phyloP scores from a whole-genome alignment of 1,140 invertebrate genomes.

The Drosophila gunungcola region DNA sequence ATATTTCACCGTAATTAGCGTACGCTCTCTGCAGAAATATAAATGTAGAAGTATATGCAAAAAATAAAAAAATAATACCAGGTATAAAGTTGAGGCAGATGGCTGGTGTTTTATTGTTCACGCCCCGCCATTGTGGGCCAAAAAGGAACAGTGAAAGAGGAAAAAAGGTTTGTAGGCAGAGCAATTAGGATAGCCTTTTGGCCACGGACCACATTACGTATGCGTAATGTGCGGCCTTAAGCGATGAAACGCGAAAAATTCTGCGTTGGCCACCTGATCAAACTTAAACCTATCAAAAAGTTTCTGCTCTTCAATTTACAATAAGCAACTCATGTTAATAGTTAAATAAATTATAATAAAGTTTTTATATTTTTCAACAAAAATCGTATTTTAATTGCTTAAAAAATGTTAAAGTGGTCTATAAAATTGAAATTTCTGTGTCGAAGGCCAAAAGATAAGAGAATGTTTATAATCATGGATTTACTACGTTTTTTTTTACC shows the following conservation, averaged over 20 bases:
- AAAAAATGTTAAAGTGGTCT: too few species aligned
- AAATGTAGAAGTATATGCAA: slow-evolving; percentile 11
- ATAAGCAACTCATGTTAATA: too few species aligned
- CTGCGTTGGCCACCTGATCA: neutral
- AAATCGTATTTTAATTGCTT: too few species aligned
- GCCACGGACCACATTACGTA: slow-evolving; percentile 65
- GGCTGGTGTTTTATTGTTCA: slow-evolving; percentile 44
- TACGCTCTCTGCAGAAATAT: slow-evolving; percentile 16
- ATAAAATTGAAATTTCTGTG: too few species aligned
- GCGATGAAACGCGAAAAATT: slow-evolving; percentile 1
- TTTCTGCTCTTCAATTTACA: neutral
- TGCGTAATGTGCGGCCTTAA: slow-evolving; percentile 52
- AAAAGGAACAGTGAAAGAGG: neutral
- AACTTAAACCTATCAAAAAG: neutral
- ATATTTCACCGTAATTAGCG: slow-evolving; percentile 57
- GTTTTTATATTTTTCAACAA: too few species aligned
- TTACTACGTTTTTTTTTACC: too few species aligned
- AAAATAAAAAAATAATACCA: neutral
- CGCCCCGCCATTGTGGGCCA: slow-evolving; percentile 31
- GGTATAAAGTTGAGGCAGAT: slow-evolving; percentile 10
- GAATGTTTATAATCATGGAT: too few species aligned
- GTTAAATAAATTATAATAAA: too few species aligned
- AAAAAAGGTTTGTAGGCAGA: slow-evolving; percentile 1
- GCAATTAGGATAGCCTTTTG: slow-evolving; percentile 45
- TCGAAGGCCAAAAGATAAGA: too few species aligned